Percentiles rank a stretch among this genome's conserved stretches.
phyloP scores from a whole-genome alignment of 2,113 vertebrate genomes.

The Pimephales promelas region DNA sequence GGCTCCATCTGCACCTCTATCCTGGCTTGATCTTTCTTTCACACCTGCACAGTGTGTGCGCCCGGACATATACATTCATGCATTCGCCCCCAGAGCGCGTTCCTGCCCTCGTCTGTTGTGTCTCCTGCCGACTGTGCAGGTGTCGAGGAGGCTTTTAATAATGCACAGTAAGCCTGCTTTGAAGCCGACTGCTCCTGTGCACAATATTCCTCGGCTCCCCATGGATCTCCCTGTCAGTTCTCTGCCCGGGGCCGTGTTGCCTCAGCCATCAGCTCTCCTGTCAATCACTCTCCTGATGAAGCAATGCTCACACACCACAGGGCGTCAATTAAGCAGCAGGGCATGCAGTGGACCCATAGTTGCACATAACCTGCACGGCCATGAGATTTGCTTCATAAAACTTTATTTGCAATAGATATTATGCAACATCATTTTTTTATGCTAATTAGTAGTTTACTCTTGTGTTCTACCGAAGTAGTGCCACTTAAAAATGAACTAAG shows the following conservation, averaged over 20 bases:
- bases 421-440: not conserved
- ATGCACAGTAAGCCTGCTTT: slow-evolving; percentile 62
- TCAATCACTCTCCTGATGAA: slow-evolving; percentile 29
- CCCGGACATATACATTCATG: not conserved
- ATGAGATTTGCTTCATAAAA: not conserved
- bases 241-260: slow-evolving; percentile 58
- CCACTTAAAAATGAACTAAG: not conserved
- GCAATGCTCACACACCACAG: slow-evolving; percentile 1
- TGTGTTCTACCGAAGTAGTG: not conserved
- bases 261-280: slow-evolving; percentile 40
- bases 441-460: not conserved
- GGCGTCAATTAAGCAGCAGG: not conserved
- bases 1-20: not conserved
- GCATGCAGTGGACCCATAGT: not conserved
- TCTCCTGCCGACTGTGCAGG: slow-evolving; percentile 59
- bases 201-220: slow-evolving; percentile 57
- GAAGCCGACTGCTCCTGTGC: slow-evolving; percentile 55
- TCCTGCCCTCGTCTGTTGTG: slow-evolving; percentile 57
- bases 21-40: not conserved
- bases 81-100: slow-evolving; percentile 13
- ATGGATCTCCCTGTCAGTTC: slow-evolving; percentile 58
- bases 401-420: not conserved
- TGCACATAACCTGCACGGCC: not conserved
- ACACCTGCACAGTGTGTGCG: slow-evolving; percentile 23
- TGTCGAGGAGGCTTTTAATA: slow-evolving; percentile 64